Evolutionary conservation across 2,113 vertebrate genomes (phyloP).

Genomic region (Cepphus grylle): DNA sequence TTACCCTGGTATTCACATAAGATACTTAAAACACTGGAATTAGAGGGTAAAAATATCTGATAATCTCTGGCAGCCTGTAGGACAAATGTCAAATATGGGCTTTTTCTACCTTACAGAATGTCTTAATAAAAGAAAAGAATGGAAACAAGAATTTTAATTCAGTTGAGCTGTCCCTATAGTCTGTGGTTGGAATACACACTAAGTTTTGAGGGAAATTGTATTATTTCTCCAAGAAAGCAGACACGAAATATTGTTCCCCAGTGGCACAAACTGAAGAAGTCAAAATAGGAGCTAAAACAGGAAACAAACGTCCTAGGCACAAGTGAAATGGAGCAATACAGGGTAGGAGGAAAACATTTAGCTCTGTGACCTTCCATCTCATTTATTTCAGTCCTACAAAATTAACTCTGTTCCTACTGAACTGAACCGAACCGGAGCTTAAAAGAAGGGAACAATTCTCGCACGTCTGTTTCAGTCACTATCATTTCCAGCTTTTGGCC

Average conservation of each 20-base stretch:
- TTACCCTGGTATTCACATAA: background rate
- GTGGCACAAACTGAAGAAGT: background rate
- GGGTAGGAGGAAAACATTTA: constrained; percentile 29
- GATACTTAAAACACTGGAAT: background rate
- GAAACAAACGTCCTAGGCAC: background rate
- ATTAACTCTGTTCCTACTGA: constrained; percentile 49
- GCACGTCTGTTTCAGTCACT: background rate
- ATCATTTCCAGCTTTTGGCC: background rate
- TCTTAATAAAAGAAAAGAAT: background rate
- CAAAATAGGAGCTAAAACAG: background rate
- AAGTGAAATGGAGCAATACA: constrained; percentile 41
- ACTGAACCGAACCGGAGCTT: background rate
- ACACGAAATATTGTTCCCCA: constrained; percentile 9
- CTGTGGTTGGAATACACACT: background rate
- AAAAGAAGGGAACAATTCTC: background rate
- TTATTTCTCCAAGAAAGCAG: background rate
- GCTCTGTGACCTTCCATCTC: constrained; percentile 50
- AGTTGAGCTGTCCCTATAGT: background rate
- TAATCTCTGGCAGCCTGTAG: background rate
- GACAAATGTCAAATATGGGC: background rate
- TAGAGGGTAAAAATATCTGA: background rate
- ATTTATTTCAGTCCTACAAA: constrained; percentile 58
- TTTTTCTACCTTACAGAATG: background rate
- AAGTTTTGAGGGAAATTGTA: background rate
- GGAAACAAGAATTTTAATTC: background rate